Evolutionary conservation across 2,113 vertebrate species (phyloP).

Genomic region (Daubentonia madagascariensis): DNA sequence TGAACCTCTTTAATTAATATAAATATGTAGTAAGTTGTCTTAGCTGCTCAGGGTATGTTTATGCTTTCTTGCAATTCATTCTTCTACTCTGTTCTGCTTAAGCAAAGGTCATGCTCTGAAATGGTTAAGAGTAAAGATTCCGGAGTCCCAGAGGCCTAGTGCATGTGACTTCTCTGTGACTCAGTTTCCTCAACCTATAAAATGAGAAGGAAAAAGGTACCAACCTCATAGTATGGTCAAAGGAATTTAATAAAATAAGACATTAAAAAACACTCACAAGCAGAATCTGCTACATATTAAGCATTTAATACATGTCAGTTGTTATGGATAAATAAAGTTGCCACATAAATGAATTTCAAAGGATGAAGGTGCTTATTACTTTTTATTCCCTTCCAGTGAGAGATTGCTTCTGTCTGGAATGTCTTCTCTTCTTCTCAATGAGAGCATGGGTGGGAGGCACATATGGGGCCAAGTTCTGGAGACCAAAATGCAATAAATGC

Average conservation of each 20-base stretch:
- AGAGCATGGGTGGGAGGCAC: not conserved
- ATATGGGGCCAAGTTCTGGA: not conserved
- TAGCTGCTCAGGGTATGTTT: not conserved
- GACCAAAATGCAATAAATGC: not conserved
- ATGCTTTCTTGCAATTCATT: not conserved
- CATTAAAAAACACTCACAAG: not conserved
- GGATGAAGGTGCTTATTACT: not conserved
- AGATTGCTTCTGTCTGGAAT: not conserved
- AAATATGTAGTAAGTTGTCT: not conserved
- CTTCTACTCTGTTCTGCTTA: not conserved
- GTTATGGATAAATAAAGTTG: not conserved
- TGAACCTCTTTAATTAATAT: not conserved
- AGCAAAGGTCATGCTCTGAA: not conserved
- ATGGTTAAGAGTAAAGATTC: not conserved
- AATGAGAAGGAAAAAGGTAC: not conserved
- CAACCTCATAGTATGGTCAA: not conserved
- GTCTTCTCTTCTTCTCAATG: not conserved
- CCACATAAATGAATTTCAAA: not conserved
- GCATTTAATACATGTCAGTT: not conserved
- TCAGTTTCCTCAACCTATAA: not conserved
- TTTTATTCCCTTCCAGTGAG: not conserved
- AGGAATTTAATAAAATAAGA: not conserved
- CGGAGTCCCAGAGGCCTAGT: not conserved
- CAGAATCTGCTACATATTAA: not conserved
- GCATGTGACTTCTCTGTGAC: not conserved